Evolutionary conservation across 1,140 invertebrate genomes (phyloP).

Genomic region (Bombyx mandarina): DNA sequence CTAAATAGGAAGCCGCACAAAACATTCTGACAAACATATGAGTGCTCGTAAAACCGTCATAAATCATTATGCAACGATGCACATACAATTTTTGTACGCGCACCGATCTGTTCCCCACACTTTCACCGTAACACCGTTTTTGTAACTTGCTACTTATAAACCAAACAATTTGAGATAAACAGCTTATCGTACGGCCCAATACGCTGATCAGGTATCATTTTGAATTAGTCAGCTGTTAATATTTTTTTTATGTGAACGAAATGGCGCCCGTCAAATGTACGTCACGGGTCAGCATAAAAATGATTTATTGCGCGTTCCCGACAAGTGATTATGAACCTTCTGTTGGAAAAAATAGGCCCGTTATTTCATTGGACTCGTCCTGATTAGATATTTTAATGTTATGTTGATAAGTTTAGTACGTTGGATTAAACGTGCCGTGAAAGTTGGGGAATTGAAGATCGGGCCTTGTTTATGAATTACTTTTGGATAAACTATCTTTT

Average conservation of each 20-base stretch:
- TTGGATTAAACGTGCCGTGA: slow-evolving; percentile 24
- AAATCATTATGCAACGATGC: slow-evolving; percentile 40
- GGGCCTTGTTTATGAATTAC: slow-evolving; percentile 3
- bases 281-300: slow-evolving; percentile 31
- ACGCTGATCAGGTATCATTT: slow-evolving; percentile 32
- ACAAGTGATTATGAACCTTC: slow-evolving; percentile 24
- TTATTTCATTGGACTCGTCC: slow-evolving; percentile 13
- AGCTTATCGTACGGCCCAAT: slow-evolving; percentile 33
- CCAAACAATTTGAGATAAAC: slow-evolving; percentile 42
- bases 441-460: slow-evolving; percentile 19
- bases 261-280: slow-evolving; percentile 30
- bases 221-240: slow-evolving; percentile 26
- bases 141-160: slow-evolving; percentile 22
- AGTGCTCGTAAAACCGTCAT: slow-evolving; percentile 12
- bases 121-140: slow-evolving; percentile 28
- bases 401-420: slow-evolving; percentile 34
- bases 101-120: slow-evolving; percentile 40
- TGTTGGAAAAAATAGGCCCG: slow-evolving; percentile 20
- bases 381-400: slow-evolving; percentile 25
- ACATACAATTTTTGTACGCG: slow-evolving; percentile 33
- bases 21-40: not conserved
- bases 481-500: not conserved
- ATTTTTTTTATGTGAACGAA: slow-evolving; percentile 21
- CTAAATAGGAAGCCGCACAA: no score
- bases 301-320: slow-evolving; percentile 28